A percentile compares a stretch with the other conserved stretches of the same genome.
phyloP scores from a whole-genome alignment of 2,113 vertebrate genomes.

The Semnornis frantzii region DNA sequence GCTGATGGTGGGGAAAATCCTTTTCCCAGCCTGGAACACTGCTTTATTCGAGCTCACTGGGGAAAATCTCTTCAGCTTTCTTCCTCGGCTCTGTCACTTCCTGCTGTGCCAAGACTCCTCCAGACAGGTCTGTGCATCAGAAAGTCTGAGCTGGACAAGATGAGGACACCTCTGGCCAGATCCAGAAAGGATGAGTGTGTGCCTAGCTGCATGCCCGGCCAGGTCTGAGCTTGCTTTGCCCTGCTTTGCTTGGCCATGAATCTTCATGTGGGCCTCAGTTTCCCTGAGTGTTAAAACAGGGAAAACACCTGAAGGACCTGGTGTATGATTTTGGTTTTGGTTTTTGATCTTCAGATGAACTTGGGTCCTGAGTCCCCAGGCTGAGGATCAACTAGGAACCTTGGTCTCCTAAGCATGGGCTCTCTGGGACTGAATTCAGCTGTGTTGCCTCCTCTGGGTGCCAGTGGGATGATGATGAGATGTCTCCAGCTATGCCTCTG shows the following conservation, averaged over 20 bases:
- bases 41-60: background rate
- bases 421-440: background rate
- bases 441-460: background rate
- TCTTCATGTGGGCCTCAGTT: background rate
- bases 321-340: background rate
- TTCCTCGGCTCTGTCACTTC: accelerated
- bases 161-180: background rate
- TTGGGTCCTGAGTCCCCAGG: background rate
- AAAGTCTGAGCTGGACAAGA: background rate
- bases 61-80: background rate
- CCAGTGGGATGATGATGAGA: accelerated
- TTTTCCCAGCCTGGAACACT: background rate
- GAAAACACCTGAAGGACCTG: background rate
- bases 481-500: background rate
- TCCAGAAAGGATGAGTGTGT: background rate
- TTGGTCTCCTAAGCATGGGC: background rate
- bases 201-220: background rate
- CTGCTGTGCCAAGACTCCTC: background rate
- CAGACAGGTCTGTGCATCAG: background rate
- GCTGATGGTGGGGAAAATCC: background rate
- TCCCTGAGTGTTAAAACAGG: background rate
- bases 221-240: background rate
- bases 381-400: background rate
- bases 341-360: background rate
- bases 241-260: background rate